Conservation (phyloP, 2,113 vertebrate genomes). For the Andinoacara biseriatus region DNA sequence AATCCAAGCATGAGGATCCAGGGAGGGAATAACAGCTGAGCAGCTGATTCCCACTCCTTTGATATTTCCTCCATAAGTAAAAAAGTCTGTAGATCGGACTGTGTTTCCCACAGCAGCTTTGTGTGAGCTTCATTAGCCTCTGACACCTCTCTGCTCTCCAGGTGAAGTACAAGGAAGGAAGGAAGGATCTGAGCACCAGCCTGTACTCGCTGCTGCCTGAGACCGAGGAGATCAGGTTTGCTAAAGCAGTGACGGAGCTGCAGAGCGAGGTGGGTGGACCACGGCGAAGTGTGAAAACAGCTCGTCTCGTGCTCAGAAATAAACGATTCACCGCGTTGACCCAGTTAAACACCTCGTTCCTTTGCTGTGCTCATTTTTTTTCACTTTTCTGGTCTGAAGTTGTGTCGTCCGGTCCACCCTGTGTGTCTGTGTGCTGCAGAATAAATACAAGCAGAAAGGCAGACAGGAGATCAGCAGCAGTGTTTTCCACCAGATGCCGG, state of each 20-base stretch:
- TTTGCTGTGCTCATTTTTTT: neutral
- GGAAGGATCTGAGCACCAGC: constrained; percentile 40
- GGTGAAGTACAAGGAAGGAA: constrained; percentile 66
- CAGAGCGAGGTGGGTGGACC: constrained; percentile 67
- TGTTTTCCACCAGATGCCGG: constrained; percentile 88
- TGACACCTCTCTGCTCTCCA: neutral
- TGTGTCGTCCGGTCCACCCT: neutral
- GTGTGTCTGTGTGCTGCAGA: constrained; percentile 49
- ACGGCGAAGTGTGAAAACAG: neutral
- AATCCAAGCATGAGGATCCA: fast-evolving
- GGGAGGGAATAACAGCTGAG: neutral
- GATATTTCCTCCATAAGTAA: fast-evolving
- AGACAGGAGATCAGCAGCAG: constrained; percentile 80
- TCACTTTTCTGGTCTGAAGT: fast-evolving
- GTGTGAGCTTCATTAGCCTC: neutral
- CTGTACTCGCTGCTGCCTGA: constrained; percentile 67
- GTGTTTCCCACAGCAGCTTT: neutral
- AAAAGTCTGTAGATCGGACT: neutral
- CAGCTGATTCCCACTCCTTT: neutral
- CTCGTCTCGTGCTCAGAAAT: fast-evolving
- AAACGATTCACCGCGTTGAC: fast-evolving
- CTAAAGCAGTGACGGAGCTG: constrained; percentile 58
- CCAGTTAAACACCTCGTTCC: neutral
- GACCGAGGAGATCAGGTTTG: constrained; percentile 54
- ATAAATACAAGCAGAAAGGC: constrained; percentile 87